Evolutionary conservation across 2,113 vertebrate genomes (phyloP), one percentile per base, ranked within the genome.

Genomic region (Anoura caudifer): DNA sequence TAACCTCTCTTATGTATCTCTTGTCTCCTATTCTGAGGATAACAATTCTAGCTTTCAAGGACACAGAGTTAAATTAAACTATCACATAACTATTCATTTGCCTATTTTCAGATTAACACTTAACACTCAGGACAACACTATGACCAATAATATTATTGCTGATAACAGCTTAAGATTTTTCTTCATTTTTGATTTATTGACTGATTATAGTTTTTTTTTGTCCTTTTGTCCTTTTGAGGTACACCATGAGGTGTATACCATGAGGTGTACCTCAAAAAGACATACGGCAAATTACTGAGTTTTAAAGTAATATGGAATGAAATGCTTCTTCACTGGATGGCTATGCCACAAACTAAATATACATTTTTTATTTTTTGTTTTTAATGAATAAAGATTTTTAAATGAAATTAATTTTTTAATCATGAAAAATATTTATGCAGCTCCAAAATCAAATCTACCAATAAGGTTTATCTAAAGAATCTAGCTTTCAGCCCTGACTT

Each of bases 401-500:
- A 47, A 79, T 79, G 83, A 5, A 65, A 45, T 31, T 65, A 20
- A 45, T 31, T 65, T 75, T 70, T 67, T 33, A 80, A 84, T 69
- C 65, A 54, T 75, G 19, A 33, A 43, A 43, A 65, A 67, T 76
- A 65, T 47, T n/a, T 76, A 45, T 13, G 8, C 59, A 43, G 2
- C 69, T 90, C 12, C 43, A 89, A 89, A 88, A 75, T 81, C 43
- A 90, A 67, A 67, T 54, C 4, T 83, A 45, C 56, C 36, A 85
- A 72, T 26, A 43, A 52, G 31, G 1, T 59, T 43, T 52, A 79
- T 33, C 61, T 86, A 38, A 63, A 63, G 22, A 79, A n/a, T n/a
- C 19, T 59, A 90, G 26, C 15, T 87, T 91, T 52, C 36, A 75
- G 20, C 3, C 4, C 43, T 95, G 33, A 70, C 15, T 12, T 56